Base-by-base conservation (phyloP, 1,140 invertebrate species). In the Ylistrum balloti region DNA sequence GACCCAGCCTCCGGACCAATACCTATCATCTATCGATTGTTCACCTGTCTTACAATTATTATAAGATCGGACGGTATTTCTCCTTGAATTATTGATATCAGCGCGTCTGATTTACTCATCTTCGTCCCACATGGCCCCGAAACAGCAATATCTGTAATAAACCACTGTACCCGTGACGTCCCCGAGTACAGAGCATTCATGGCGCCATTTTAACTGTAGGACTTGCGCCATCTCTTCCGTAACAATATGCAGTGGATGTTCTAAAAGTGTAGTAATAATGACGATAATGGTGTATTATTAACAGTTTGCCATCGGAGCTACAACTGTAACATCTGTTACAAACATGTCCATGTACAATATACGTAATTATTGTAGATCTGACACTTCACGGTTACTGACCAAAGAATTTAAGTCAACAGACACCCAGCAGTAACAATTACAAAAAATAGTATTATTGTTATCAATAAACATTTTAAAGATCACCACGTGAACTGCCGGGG, bases 1-100 rank as follows among this genome's bases (percentile, higher is more conserved):
- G 56, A 3, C 22, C 56, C n/a, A 74, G n/a, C 17, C 56, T 74
- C 41, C 41, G 10, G 41, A 45, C 41, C 41, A 45, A 9, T 45
- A 45, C 41, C 41, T 45, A 45, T 17, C 10, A 45, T 45, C 22
- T 74, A 74, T 74, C n/a, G 56, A 74, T 74, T n/a, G 9, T 28
- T 28, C 56, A 74, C n/a, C 56, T 74, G 56, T 28, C 15, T 74
- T 74, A 74, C 22, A 74, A 74, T 28, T 7, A 74, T 74, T 28
- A 74, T 28, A 74, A 74, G 56, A 74, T 28, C 56, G 56, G 56
- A 74, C 20, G 22, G 56, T 7, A 74, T 74, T 74, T 74, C 56
- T 74, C 56, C n/a, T 9, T 74, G 56, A 74, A 74, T 74, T 74
- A 74, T 74, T 74, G 56, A 74, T 74, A 74, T 74, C 28, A 22